Base-by-base conservation (phyloP, 2,113 vertebrate species). In the Prinia subflava region DNA sequence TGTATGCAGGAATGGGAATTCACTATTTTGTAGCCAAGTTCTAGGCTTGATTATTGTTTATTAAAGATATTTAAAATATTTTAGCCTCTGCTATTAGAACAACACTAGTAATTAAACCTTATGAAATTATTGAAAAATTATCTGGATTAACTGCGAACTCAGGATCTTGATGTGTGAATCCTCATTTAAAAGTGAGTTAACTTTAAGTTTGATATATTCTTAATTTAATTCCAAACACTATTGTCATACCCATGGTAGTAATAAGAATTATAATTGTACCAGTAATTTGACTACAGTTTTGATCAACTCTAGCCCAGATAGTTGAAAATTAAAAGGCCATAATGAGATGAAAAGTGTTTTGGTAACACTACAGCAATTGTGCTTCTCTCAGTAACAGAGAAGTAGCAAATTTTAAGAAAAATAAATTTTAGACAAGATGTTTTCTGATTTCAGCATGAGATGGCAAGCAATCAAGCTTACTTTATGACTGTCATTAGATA, bases 231-330 rank as follows among this genome's bases (percentile, higher is more conserved):
- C 25, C 18, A 63, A 95, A 75, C 6, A 14, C 2, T 46, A 2
- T 37, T 85, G 13, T 60, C 49, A 42, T 0, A 0, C 21, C 8
- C 3, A 15, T 37, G 18, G 10, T 14, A 73, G 31, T 28, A 80
- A 44, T 52, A 73, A 56, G 50, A 83, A 68, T 28, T 25, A 7
- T 47, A 44, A 13, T 4, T 1, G 8, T 53, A 57, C 13, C 18
- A 35, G 24, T 77, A 47, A 31, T 76, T 83, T 85, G 83, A 44
- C 27, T 52, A 37, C 55, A 74, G 10, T 87, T 93, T 78, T 46
- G 17, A 77, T 23, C 50, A 83, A 27, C 15, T 83, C 5, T 71
- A 31, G 31, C 18, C 37, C 68, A 74, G 33, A 42, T 4, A 70
- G 11, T 16, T 84, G 37, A 62, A 74, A 75, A 71, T 55, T 15